A percentile compares a stretch with the other conserved stretches of the same genome.
Evolutionary conservation across 2,113 vertebrate species (phyloP).

Genomic region (Catharus fuscescens): DNA sequence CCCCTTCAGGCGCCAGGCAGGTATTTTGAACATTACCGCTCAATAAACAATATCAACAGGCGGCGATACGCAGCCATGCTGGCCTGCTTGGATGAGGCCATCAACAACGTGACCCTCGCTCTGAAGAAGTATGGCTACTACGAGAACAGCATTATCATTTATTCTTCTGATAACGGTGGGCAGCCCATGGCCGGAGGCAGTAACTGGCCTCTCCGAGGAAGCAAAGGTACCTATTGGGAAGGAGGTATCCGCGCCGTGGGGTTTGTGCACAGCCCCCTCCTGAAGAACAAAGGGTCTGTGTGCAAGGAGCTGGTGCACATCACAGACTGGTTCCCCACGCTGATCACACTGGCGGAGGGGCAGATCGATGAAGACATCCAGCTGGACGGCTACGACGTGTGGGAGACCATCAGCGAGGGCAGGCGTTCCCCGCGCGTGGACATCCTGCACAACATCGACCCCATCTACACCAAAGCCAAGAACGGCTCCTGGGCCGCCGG

Average conservation of each 20-base stretch:
- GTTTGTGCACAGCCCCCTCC: conserved; percentile 93
- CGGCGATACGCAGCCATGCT: conserved; percentile 96
- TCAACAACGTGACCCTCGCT: conserved; percentile 89
- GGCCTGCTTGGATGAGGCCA: conserved; percentile 92
- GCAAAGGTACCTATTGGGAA: conserved; percentile 96
- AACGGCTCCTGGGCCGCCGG: conserved; percentile 94
- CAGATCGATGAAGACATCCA: conserved; percentile 87
- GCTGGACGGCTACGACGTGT: conserved; percentile 93
- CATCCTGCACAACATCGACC: conserved; percentile 97
- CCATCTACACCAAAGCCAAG: conserved; percentile 90
- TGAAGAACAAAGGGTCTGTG: conserved; percentile 87
- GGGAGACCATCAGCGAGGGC: conserved; percentile 96
- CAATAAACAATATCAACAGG: conserved; percentile 88
- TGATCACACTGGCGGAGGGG: conserved; percentile 90
- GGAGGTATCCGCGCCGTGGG: conserved; percentile 93
- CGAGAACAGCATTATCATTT: conserved; percentile 90
- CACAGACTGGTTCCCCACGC: conserved; percentile 96
- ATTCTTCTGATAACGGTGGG: conserved; percentile 96
- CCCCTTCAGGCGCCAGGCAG: conserved; percentile 90
- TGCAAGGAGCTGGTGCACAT: conserved; percentile 93
- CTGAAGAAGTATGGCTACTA: conserved; percentile 90
- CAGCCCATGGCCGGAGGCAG: conserved; percentile 91
- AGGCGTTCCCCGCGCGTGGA: conserved; percentile 90
- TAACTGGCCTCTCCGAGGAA: conserved; percentile 96
- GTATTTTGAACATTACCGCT: conserved; percentile 90